These are phyloP conservation scores for Ischnura elegans DNA, from an alignment of 2,888 invertebrate species.

Conservation along the genomic window DNA sequence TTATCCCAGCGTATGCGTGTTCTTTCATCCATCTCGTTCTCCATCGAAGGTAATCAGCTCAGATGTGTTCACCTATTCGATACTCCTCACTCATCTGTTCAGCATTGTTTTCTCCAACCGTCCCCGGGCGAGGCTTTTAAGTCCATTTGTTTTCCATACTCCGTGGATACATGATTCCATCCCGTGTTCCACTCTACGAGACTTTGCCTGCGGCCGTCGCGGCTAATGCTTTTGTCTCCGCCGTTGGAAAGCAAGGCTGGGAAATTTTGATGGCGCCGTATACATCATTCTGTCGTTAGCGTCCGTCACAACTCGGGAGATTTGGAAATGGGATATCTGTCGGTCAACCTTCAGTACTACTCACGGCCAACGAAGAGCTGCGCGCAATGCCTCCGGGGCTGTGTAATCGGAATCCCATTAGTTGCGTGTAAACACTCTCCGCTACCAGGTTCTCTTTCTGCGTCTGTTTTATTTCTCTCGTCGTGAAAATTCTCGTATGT, in stretches of 20 bases:
- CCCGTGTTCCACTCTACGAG: background rate
- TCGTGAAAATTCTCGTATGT: background rate
- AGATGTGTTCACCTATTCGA: background rate
- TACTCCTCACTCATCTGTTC: background rate
- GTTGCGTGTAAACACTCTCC: background rate
- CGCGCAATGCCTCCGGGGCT: background rate
- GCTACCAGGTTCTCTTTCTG: background rate
- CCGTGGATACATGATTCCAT: background rate
- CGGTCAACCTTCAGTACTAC: background rate
- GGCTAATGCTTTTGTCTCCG: background rate
- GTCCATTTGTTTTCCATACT: background rate
- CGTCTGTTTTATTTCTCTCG: background rate
- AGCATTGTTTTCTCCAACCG: background rate
- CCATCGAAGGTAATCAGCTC: background rate
- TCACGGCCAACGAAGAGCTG: background rate
- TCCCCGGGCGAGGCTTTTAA: background rate
- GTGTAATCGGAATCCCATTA: background rate
- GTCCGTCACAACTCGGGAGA: background rate
- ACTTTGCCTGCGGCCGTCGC: background rate
- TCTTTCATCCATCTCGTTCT: background rate
- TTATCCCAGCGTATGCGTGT: too few relatives aligned
- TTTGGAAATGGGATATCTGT: background rate
- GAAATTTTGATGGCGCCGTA: background rate
- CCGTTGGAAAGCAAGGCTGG: background rate
- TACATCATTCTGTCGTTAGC: background rate